Evolutionary conservation across 2,888 invertebrate species (phyloP).

Genomic region (Conistra vaccinii): DNA sequence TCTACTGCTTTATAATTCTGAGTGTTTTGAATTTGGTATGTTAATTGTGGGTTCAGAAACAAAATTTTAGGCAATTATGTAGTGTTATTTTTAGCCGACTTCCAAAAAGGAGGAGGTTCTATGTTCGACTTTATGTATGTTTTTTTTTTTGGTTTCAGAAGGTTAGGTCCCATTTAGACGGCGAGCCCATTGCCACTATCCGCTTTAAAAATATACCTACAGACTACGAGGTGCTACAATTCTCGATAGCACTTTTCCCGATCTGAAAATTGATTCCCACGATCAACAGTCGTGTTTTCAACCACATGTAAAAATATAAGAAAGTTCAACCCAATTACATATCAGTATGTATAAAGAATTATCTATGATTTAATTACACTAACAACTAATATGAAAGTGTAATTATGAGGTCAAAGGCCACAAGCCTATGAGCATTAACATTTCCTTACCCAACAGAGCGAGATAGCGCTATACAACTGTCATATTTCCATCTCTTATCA

Average conservation of each 20-base stretch:
- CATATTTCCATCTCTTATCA: conserved; percentile 17
- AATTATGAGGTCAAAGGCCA: conserved; percentile 43
- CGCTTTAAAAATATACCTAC: no score
- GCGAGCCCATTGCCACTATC: no score
- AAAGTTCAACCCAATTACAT: background rate
- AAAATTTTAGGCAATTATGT: background rate
- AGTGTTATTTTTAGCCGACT: no score
- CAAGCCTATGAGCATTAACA: background rate
- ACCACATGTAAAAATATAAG: background rate
- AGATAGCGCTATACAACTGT: conserved; percentile 13
- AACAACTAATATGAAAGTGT: conserved; percentile 15
- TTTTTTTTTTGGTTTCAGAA: background rate
- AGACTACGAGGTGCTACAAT: background rate
- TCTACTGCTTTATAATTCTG: conserved; percentile 33
- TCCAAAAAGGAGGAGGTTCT: no score
- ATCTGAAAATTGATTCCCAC: background rate
- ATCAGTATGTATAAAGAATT: conserved; percentile 10
- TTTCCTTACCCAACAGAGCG: background rate
- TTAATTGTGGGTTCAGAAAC: background rate
- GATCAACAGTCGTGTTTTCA: background rate
- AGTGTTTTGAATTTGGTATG: conserved; percentile 30
- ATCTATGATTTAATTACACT: conserved; percentile 23
- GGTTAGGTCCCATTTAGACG: background rate
- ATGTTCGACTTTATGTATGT: no score
- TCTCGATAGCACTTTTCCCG: no score